A percentile compares a stretch with the other conserved stretches of the same genome.
phyloP scores from a whole-genome alignment of 1,140 invertebrate species.

The Chironomus striatipennis region DNA sequence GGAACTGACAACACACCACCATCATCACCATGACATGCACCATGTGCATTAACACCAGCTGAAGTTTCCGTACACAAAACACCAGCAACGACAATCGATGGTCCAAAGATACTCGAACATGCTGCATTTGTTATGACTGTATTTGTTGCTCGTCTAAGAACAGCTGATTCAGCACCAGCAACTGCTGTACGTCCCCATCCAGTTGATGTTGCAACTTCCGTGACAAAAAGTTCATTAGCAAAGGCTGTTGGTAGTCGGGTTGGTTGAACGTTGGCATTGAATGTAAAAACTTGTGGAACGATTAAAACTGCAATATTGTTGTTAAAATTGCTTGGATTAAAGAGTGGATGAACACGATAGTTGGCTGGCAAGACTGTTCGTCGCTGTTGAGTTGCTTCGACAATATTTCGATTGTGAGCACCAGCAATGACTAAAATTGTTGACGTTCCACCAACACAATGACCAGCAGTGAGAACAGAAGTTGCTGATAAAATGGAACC shows the following conservation, averaged over 20 bases:
- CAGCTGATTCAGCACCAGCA: background rate
- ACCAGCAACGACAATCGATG: background rate
- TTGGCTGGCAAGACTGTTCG: background rate
- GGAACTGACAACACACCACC: background rate
- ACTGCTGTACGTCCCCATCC: background rate
- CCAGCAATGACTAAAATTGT: background rate
- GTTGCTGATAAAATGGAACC: conserved; percentile 47
- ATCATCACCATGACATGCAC: background rate
- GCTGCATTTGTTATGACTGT: background rate
- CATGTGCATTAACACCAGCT: background rate
- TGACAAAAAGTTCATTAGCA: background rate
- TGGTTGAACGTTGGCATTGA: background rate
- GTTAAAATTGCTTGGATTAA: background rate
- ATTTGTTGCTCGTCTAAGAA: background rate
- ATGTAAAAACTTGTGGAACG: background rate
- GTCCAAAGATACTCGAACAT: background rate
- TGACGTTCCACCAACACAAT: background rate
- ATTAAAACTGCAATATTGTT: background rate
- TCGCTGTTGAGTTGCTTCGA: background rate
- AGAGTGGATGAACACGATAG: background rate
- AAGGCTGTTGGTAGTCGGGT: background rate
- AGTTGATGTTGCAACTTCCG: background rate
- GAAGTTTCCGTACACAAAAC: background rate
- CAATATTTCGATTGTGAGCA: background rate
- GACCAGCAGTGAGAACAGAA: conserved; percentile 38